Evolutionary conservation across 2,113 vertebrate genomes (phyloP).

Genomic region (Corythaixoides concolor): DNA sequence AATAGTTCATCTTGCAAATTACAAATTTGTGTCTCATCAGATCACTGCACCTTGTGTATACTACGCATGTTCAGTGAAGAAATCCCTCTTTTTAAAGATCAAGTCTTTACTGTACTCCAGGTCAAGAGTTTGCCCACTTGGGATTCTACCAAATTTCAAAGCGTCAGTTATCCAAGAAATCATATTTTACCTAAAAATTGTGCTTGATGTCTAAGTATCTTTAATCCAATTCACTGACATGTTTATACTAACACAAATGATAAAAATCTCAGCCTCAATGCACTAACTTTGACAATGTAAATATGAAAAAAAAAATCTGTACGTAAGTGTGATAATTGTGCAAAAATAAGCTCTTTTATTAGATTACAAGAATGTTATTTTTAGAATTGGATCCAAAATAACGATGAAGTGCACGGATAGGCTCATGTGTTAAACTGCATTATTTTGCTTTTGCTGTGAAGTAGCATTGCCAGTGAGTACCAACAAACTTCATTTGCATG

Average conservation of each 20-base stretch:
- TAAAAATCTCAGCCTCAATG: slow-evolving; percentile 1
- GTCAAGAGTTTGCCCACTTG: neutral
- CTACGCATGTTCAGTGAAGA: slow-evolving; percentile 7
- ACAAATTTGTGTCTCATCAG: slow-evolving; percentile 13
- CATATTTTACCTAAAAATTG: neutral
- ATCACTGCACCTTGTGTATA: slow-evolving; percentile 3
- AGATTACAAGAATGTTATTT: neutral
- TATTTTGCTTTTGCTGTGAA: neutral
- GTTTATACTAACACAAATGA: neutral
- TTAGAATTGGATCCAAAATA: neutral
- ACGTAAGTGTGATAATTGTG: neutral
- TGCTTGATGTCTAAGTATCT: neutral
- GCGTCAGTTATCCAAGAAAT: neutral
- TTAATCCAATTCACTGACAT: neutral
- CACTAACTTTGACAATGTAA: neutral
- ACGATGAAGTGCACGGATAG: neutral
- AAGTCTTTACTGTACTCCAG: neutral
- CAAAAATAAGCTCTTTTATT: neutral
- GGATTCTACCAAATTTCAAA: neutral
- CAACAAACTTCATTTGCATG: neutral
- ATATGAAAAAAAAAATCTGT: neutral
- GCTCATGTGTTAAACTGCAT: neutral
- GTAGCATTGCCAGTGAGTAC: neutral
- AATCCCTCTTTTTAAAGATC: neutral
- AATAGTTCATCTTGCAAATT: neutral